Evolutionary conservation across 2,113 vertebrate genomes (phyloP), one percentile per base, ranked within the genome.

Genomic region (Chroicocephalus ridibundus): DNA sequence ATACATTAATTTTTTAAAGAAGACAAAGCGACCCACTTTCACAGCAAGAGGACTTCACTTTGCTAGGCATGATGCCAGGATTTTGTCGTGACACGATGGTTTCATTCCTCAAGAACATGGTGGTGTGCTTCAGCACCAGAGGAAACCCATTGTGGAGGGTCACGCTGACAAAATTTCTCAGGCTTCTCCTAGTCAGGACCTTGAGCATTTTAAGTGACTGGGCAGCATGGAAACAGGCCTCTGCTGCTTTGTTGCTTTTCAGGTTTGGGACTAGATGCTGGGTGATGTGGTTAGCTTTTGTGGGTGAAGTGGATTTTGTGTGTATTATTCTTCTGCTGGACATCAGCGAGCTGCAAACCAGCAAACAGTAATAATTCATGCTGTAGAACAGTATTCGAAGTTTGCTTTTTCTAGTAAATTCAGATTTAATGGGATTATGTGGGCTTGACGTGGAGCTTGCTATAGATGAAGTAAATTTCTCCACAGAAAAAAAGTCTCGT

Each of bases 221-320:
- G 9, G 21, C 18, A 36, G 6, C 46, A 32, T 16, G 14, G 55
- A 64, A 84, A 57, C 18, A 64, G 22, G 25, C 8, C 18, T 57
- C 10, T 62, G 3, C 46, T 92, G 26, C 34, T 66, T 11, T 58
- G 10, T 36, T 75, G 11, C 10, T 5, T 86, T 95, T 89, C 29
- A 5, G 3, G 3, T 60, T 44, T 72, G 47, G 36, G 38, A 71
- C 51, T 75, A 66, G 32, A 21, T 54, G 25, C 54, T 91, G 58
- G 27, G 10, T 0, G 0, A 32, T 20, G 40, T 0, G 3, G 25
- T 74, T 83, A 68, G 11, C 22, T 78, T 21, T 66, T 29, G 27
- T 42, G 86, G 24, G 4, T 64, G 47, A 79, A 84, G 44, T 14
- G 31, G 26, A 54, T 60, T 60, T 82, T 51, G 1, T 78, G 7